Evolutionary conservation across 2,888 invertebrate species (phyloP), one percentile per base, ranked within the genome.

Genomic region (Tenthredo scrophulariae): DNA sequence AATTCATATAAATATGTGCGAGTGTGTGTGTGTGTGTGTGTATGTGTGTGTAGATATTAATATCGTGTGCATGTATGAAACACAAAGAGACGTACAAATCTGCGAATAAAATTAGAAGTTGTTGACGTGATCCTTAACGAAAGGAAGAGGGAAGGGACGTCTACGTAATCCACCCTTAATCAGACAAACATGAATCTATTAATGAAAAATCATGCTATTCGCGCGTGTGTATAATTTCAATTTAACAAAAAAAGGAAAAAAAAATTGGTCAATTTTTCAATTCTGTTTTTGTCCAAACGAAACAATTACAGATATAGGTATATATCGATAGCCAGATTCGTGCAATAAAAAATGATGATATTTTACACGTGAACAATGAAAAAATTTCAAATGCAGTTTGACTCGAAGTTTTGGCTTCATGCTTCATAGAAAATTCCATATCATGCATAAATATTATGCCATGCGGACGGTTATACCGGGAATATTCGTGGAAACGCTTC

Each of bases 131-230:
- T 91, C 92, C 92, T 92, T 92, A 89, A 91, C 88, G 89, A 91
- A 92, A 92, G 92, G 91, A 88, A 92, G 92, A 86, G 91, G 91
- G 88, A 92, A 92, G 87, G 92, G 92, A 89, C 92, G 92, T 88
- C 90, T 90, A 89, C 89, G 88, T 86, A 87, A 89, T 90, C 91
- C 91, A 91, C 89, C 92, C 92, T 92, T 92, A 88, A 92, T 89
- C 88, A 91, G 89, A 90, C 88, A 91, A 89, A 91, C 86, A 86
- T 50, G 54, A 87, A 89, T 85, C 9, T 43, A 67, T 50, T 79
- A 62, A 50, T 80, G 46, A 65, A 67, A 79, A 85, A 33, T 79
- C 46, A 26, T 77, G 46, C 22, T n/a, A n/a, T 18, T 62, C 43
- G 37, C 15, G 18, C 7, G 26, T 40, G 22, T 43, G 33, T 18